Percentiles rank a stretch among this genome's conserved stretches.
Evolutionary conservation across 1,140 invertebrate species (phyloP).

Genomic region (Saccostrea glomerata): DNA sequence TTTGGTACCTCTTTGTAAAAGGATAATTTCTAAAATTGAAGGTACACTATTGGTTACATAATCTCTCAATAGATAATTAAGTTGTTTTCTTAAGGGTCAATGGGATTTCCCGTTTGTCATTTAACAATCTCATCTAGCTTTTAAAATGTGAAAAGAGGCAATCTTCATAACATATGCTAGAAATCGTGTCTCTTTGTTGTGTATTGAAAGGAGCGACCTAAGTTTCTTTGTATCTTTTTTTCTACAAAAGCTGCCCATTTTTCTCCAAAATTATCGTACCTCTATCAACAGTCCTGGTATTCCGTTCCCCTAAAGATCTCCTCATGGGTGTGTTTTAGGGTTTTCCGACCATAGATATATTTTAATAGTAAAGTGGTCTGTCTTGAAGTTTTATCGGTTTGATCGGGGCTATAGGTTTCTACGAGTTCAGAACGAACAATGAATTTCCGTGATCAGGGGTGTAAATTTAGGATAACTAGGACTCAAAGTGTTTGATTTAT

Average conservation of each 20-base stretch:
- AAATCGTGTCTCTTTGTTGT: conserved; percentile 7
- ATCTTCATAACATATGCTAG: neutral
- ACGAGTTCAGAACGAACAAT: neutral
- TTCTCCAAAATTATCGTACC: neutral
- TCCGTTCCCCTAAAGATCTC: neutral
- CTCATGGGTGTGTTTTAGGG: neutral
- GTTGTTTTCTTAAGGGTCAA: conserved; percentile 33
- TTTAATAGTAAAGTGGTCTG: neutral
- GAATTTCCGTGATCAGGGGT: conserved; percentile 23
- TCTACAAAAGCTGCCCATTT: neutral
- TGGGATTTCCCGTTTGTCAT: conserved; percentile 17
- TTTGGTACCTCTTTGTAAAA: conserved; percentile 21
- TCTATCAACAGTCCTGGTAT: neutral
- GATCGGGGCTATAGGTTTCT: conserved; percentile 10
- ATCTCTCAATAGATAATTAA: conserved; percentile 32
- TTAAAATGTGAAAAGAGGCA: neutral
- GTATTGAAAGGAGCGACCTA: conserved; percentile 1
- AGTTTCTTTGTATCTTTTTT: neutral
- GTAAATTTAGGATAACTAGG: conserved; percentile 28
- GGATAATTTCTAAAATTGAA: conserved; percentile 31
- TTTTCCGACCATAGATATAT: neutral
- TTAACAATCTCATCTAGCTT: neutral
- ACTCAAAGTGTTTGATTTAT: conserved; percentile 41
- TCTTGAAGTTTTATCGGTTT: neutral
- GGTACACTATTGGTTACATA: conserved; percentile 11